Conservation (phyloP, 2,888 invertebrate species). For the Pristionchus japonicus region DNA sequence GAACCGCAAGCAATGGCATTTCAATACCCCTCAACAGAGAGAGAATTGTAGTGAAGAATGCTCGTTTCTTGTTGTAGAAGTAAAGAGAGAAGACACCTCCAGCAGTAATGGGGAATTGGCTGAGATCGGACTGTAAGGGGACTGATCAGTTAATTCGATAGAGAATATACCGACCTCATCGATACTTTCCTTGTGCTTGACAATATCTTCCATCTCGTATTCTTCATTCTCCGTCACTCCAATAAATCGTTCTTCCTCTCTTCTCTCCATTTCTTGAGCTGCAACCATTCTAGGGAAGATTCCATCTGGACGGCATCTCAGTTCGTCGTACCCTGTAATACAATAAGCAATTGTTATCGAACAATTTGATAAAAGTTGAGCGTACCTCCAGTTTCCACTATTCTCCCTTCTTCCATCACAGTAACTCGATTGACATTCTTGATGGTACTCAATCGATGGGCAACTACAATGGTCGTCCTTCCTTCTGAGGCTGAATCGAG, state of each 20-base stretch:
- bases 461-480: slow-evolving; percentile 12
- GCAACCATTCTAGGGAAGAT: slow-evolving; percentile 23
- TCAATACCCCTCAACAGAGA: slow-evolving; percentile 2
- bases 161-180: not conserved
- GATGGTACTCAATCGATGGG: slow-evolving; percentile 34
- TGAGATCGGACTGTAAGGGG: not conserved
- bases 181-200: not conserved
- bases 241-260: not conserved
- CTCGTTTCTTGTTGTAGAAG: not conserved
- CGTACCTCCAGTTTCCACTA: slow-evolving; percentile 35
- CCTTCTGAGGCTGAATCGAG: slow-evolving; percentile 35
- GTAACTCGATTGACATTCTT: slow-evolving; percentile 34
- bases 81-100: not conserved
- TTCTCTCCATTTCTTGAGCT: not conserved
- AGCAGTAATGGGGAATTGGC: not conserved
- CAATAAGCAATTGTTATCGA: not conserved
- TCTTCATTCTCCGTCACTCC: not conserved
- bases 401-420: slow-evolving; percentile 27
- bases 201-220: not conserved
- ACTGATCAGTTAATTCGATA: not conserved
- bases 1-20: not conserved
- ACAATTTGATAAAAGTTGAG: too few species aligned
- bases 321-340: slow-evolving; percentile 10
- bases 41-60: not conserved
- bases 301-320: not conserved